Percentiles rank a stretch among this genome's conserved stretches.
Evolutionary conservation across 1,140 invertebrate genomes (phyloP).

Genomic region (Bombus terrestris): DNA sequence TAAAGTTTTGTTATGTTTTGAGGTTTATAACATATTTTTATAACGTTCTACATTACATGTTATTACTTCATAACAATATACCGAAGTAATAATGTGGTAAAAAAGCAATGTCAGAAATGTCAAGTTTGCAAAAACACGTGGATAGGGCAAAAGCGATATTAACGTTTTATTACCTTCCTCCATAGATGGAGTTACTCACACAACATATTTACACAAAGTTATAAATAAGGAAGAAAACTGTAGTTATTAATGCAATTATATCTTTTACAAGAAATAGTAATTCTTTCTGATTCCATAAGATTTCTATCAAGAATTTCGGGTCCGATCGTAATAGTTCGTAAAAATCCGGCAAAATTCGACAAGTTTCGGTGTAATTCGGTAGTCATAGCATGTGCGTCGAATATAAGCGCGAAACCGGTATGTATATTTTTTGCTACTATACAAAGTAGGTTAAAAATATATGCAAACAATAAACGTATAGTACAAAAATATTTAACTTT

Average conservation of each 20-base stretch:
- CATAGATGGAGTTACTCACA: background rate
- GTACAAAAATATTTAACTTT: background rate
- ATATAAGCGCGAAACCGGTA: constrained; percentile 48
- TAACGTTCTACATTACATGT: too few relatives aligned
- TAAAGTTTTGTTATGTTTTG: background rate
- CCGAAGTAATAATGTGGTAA: background rate
- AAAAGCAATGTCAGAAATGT: constrained; percentile 5
- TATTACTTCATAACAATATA: background rate
- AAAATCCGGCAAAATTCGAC: constrained; percentile 20
- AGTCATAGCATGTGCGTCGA: background rate
- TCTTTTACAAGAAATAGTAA: background rate
- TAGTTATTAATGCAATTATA: background rate
- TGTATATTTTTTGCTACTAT: background rate
- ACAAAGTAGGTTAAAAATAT: background rate
- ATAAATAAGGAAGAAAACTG: background rate
- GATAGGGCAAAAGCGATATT: background rate
- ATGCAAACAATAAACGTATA: background rate
- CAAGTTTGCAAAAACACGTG: background rate
- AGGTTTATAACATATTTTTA: too few relatives aligned
- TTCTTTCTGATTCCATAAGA: background rate
- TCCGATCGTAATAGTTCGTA: constrained; percentile 7
- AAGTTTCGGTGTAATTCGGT: constrained; percentile 24
- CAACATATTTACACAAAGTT: background rate
- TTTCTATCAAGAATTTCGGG: background rate
- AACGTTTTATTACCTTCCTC: background rate